A percentile compares a stretch with the other conserved stretches of the same genome.
phyloP scores from a whole-genome alignment of 1,140 invertebrate species.

The Drosophila guanche region DNA sequence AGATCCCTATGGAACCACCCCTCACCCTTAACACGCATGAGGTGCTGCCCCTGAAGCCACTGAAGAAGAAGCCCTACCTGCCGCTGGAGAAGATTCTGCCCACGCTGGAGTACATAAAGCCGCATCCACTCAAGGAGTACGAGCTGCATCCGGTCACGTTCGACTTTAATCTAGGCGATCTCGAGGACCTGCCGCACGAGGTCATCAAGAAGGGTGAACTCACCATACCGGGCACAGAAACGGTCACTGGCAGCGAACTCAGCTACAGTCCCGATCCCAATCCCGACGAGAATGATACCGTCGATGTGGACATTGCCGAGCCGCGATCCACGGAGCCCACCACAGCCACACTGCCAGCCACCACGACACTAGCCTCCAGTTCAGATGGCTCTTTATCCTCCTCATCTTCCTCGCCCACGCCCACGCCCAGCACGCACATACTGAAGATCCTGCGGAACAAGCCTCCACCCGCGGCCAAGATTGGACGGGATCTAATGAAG shows the following conservation, averaged over 20 bases:
- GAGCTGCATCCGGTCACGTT: slow-evolving; percentile 79
- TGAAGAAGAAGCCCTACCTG: slow-evolving; percentile 74
- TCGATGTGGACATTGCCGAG: slow-evolving; percentile 61
- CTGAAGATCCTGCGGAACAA: slow-evolving; percentile 74
- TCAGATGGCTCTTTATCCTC: too few relatives aligned
- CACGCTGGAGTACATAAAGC: slow-evolving; percentile 65
- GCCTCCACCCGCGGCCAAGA: slow-evolving; percentile 42
- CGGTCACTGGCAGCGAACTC: slow-evolving; percentile 17
- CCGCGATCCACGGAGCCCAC: slow-evolving; percentile 32
- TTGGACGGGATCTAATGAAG: slow-evolving; percentile 68
- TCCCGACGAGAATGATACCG: slow-evolving; percentile 58
- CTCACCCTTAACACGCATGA: slow-evolving; percentile 70
- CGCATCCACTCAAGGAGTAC: slow-evolving; percentile 66
- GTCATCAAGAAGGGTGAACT: slow-evolving; percentile 73
- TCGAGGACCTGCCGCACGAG: slow-evolving; percentile 77
- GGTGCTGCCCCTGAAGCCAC: slow-evolving; percentile 63
- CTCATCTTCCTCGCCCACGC: slow-evolving; percentile 10
- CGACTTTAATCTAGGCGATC: slow-evolving; percentile 78
- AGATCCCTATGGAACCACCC: slow-evolving; percentile 37
- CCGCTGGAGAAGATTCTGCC: slow-evolving; percentile 68
- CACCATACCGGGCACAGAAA: slow-evolving; percentile 38
- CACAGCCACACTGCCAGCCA: slow-evolving; percentile 30
- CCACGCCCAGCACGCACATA: slow-evolving; percentile 67
- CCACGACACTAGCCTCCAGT: slow-evolving; percentile 17
- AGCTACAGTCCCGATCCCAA: slow-evolving; percentile 48